Conservation (phyloP, 2,888 invertebrate genomes). For the Prosapia bicincta region DNA sequence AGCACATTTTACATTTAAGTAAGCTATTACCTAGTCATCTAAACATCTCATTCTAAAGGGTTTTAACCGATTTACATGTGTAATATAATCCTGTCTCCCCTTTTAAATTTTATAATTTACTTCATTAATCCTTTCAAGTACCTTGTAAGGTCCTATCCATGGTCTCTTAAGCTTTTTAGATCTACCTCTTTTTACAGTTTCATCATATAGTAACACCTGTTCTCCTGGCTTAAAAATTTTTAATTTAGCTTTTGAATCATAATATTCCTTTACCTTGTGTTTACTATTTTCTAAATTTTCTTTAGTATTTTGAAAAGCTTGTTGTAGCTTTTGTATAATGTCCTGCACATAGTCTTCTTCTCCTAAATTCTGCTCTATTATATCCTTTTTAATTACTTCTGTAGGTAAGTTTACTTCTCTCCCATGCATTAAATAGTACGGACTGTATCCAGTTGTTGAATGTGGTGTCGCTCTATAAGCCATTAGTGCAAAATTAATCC, state of each 20-base stretch:
- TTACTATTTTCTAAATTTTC: not conserved
- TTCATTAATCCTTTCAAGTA: not conserved
- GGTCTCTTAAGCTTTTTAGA: conserved; percentile 13
- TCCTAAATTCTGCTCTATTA: not conserved
- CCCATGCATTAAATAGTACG: not conserved
- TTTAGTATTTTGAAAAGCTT: conserved; percentile 4
- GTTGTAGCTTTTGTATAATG: not conserved
- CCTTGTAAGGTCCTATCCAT: conserved; percentile 10
- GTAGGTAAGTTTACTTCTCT: conserved; percentile 2
- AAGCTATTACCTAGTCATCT: too few relatives aligned
- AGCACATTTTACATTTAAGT: too few relatives aligned
- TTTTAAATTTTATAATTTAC: conserved; percentile 11
- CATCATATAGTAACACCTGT: conserved; percentile 5
- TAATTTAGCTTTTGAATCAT: not conserved
- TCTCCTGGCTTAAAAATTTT: conserved; percentile 9
- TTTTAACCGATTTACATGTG: conserved; percentile 6
- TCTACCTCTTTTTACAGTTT: conserved; percentile 9
- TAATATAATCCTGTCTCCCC: not conserved
- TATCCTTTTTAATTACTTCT: not conserved
- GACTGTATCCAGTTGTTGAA: too few relatives aligned
- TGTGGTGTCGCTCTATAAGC: conserved; percentile 40
- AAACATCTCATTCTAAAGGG: not conserved
- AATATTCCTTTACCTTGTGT: not conserved
- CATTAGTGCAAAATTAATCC: conserved; percentile 40
- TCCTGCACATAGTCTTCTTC: conserved; percentile 13